These are phyloP conservation scores for Drosophila paulistorum DNA, from an alignment of 1,140 invertebrate species.

Conservation along the genomic window DNA sequence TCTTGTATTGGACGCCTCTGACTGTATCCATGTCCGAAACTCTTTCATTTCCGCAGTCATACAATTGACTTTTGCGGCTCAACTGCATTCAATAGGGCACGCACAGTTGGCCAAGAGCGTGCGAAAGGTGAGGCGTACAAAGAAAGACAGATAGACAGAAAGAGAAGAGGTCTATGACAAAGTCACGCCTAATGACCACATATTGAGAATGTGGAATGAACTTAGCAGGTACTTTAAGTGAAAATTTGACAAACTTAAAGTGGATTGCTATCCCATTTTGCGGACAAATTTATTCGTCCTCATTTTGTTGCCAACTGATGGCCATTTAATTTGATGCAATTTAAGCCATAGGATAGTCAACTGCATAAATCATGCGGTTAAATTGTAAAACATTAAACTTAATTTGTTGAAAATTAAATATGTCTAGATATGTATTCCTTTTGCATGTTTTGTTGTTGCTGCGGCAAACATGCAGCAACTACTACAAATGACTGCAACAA, in stretches of 20 bases:
- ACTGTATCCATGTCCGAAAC: constrained; percentile 11
- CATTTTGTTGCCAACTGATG: constrained; percentile 18
- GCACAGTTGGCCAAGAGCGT: constrained; percentile 49
- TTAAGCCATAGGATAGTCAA: constrained; percentile 50
- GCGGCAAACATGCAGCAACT: constrained; percentile 48
- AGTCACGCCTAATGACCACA: constrained; percentile 30
- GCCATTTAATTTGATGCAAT: constrained; percentile 69
- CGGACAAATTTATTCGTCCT: too few species aligned
- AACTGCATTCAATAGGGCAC: constrained; percentile 72
- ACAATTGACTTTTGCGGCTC: constrained; percentile 74
- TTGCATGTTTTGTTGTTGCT: constrained; percentile 55
- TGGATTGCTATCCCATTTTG: not conserved
- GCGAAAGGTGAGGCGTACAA: constrained; percentile 7
- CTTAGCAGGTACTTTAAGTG: constrained; percentile 11
- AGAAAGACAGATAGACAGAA: not conserved
- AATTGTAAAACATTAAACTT: constrained; percentile 69
- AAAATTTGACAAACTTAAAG: constrained; percentile 17
- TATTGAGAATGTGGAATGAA: constrained; percentile 7
- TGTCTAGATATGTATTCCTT: constrained; percentile 65
- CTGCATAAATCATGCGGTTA: constrained; percentile 76
- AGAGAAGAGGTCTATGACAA: too few species aligned
- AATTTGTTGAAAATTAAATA: constrained; percentile 80
- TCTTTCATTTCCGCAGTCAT: constrained; percentile 61
- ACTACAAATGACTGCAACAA: constrained; percentile 34
- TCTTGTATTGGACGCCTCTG: not conserved